Percentiles rank a stretch among this genome's conserved stretches.
These are phyloP conservation scores for Morpho helenor DNA, from an alignment of 2,888 invertebrate genomes.

Conservation along the genomic window DNA sequence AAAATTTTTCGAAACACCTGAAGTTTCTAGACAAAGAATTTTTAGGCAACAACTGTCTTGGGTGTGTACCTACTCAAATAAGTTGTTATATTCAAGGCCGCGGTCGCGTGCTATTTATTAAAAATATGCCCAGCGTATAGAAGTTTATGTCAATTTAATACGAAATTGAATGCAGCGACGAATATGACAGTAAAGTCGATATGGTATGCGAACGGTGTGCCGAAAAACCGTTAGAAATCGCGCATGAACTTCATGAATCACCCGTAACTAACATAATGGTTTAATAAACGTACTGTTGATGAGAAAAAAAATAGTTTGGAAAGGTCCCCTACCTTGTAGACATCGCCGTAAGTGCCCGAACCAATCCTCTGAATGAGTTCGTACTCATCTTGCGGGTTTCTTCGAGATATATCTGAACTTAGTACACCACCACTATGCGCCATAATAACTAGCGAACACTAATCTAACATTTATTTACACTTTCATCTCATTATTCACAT, in stretches of 20 bases:
- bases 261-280: conserved; percentile 25
- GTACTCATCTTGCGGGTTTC: conserved; percentile 98
- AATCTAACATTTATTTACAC: conserved; percentile 74
- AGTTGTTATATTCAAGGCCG: conserved; percentile 45
- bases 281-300: conserved; percentile 23
- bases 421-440: conserved; percentile 89
- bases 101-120: conserved; percentile 38
- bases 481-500: conserved; percentile 78
- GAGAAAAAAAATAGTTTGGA: conserved; percentile 46
- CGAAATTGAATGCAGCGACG: conserved; percentile 20
- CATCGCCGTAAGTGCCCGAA: conserved; percentile 99
- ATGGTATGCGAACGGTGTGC: conserved; percentile 28
- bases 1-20: not conserved
- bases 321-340: conserved; percentile 92
- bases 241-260: conserved; percentile 32
- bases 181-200: conserved; percentile 18
- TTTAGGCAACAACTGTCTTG: conserved; percentile 6
- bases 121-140: conserved; percentile 30
- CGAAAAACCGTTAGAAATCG: conserved; percentile 30
- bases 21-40: conserved; percentile 5
- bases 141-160: conserved; percentile 24
- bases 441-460: conserved; percentile 75
- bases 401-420: conserved; percentile 95
- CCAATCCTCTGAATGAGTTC: conserved; percentile 99
- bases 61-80: conserved; percentile 31